These are phyloP conservation scores for Alaudala cheleensis DNA, from an alignment of 2,113 vertebrate genomes.

Conservation along the genomic window DNA sequence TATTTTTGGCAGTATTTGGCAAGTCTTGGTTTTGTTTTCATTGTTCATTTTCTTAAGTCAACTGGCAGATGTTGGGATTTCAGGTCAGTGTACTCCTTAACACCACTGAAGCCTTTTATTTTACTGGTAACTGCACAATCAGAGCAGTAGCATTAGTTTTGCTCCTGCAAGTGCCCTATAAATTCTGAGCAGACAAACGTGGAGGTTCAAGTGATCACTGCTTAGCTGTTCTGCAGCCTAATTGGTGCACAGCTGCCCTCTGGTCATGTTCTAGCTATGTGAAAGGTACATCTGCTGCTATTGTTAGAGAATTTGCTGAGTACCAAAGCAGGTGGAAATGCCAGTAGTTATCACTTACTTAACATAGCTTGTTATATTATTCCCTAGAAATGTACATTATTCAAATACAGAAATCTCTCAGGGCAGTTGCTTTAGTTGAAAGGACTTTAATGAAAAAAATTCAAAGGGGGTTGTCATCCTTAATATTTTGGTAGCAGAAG, in stretches of 20 bases:
- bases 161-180: not conserved
- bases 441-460: not conserved
- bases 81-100: not conserved
- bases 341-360: not conserved
- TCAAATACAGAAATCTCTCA: not conserved
- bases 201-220: not conserved
- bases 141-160: not conserved
- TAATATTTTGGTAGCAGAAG: not conserved
- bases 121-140: not conserved
- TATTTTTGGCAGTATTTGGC: not conserved
- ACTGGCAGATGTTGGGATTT: not conserved
- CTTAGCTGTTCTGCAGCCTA: not conserved
- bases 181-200: not conserved
- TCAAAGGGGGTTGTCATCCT: not conserved
- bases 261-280: not conserved
- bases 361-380: not conserved
- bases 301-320: not conserved
- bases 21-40: not conserved
- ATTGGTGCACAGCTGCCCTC: not conserved
- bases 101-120: not conserved
- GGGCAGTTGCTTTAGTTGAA: not conserved
- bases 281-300: not conserved
- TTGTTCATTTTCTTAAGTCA: not conserved
- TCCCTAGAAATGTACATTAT: not conserved
- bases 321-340: not conserved